Percentiles rank a stretch among this genome's conserved stretches.
phyloP scores from a whole-genome alignment of 2,888 invertebrate genomes.

The Digitonthophagus gazella region DNA sequence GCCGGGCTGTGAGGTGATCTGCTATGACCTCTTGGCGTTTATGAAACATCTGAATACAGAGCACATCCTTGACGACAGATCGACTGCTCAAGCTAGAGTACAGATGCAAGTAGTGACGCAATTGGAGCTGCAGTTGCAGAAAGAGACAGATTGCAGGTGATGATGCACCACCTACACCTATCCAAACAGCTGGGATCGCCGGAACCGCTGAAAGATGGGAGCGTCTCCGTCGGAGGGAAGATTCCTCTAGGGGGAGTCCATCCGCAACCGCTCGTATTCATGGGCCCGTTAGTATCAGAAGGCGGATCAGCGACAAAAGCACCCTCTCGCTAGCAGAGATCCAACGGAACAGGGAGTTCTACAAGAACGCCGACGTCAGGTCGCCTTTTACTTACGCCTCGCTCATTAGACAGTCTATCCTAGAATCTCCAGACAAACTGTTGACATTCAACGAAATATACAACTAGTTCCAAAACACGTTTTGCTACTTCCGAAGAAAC shows the following conservation, averaged over 20 bases:
- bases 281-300: constrained; percentile 61
- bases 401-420: constrained; percentile 96
- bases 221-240: constrained; percentile 41
- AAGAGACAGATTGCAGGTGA: constrained; percentile 89
- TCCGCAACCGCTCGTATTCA: constrained; percentile 55
- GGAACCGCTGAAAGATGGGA: constrained; percentile 55
- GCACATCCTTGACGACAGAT: constrained; percentile 90
- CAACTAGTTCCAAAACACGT: constrained; percentile 99
- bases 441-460: constrained; percentile 98
- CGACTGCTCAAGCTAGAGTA: constrained; percentile 93
- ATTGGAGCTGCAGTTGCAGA: constrained; percentile 85
- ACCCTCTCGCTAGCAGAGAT: constrained; percentile 91
- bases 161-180: constrained; percentile 96
- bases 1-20: constrained; percentile 95
- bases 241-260: constrained; percentile 44
- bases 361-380: constrained; percentile 95
- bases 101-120: constrained; percentile 97
- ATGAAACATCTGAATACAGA: constrained; percentile 91
- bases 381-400: constrained; percentile 99
- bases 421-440: constrained; percentile 97
- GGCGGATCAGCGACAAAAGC: constrained; percentile 88
- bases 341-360: constrained; percentile 97
- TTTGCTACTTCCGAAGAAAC: constrained; percentile 97
- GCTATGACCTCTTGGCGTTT: constrained; percentile 88
- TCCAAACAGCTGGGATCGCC: constrained; percentile 67